These are phyloP conservation scores for Cheilosia impressa DNA, from an alignment of 2,888 invertebrate genomes.

Conservation along the genomic window DNA sequence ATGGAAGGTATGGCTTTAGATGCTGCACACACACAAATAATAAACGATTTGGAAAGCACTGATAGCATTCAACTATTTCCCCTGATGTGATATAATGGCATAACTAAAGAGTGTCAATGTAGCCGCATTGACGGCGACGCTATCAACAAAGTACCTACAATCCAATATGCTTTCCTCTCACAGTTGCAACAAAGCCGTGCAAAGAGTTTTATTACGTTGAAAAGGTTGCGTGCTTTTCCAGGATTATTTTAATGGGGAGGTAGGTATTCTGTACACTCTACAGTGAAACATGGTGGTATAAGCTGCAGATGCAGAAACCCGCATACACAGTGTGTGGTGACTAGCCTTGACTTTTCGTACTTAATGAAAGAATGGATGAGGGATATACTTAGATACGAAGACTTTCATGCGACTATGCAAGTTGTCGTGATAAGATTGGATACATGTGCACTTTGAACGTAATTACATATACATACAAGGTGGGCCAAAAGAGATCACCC, in stretches of 20 bases:
- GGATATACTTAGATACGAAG: neutral
- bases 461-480: too few species aligned
- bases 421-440: too few species aligned
- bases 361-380: neutral
- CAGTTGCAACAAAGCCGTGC: neutral
- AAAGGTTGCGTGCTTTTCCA: conserved; percentile 29
- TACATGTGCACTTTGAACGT: too few species aligned
- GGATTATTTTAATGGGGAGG: conserved; percentile 50
- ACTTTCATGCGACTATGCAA: neutral
- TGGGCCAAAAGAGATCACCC: too few species aligned
- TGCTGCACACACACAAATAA: conserved; percentile 5
- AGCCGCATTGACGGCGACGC: neutral
- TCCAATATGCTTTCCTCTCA: neutral
- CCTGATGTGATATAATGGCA: conserved; percentile 3
- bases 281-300: conserved; percentile 15
- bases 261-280: conserved; percentile 5
- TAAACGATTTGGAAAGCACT: conserved; percentile 1
- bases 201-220: conserved; percentile 24
- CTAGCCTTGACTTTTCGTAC: conserved; percentile 47
- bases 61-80: conserved; percentile 36
- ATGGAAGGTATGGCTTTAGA: conserved; percentile 9
- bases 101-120: neutral
- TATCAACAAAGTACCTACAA: conserved; percentile 1
- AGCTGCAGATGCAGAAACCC: conserved; percentile 22
- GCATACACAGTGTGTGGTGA: conserved; percentile 41